Evolutionary conservation across 2,888 invertebrate genomes (phyloP), one percentile per base, ranked within the genome.

Genomic region (Sphecodes monilicornis): DNA sequence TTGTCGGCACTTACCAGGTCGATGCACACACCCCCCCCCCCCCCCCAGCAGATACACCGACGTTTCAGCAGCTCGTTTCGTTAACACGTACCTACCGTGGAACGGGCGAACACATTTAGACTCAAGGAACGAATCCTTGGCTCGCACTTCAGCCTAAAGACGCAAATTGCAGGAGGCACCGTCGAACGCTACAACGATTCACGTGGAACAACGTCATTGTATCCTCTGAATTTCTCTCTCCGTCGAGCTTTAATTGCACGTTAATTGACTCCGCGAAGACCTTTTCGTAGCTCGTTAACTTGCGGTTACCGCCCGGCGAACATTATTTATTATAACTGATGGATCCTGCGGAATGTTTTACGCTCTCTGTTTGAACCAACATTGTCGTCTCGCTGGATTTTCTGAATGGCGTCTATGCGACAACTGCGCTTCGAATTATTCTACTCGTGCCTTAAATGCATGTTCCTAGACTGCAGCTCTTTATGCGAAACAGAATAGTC

Each of bases 1-100:
- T 84, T 41, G 73, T 81, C 36, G 81, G 66, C 43, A 81, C 77
- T 84, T 74, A 66, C 69, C 41, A 39, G 54, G 54, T 36, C 70
- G 66, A 66, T 54, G 74, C 77, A 74, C 84, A 77, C 46, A 3
- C 41, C 41, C 8, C 41, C 8, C 41, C 41, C 41, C 41, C 41
- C 5, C 57, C 60, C 29, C 22, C 36, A 39, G 74, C 39, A 54
- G 69, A 74, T 54, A 73, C 72, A 50, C 66, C 66, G 60, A 77
- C 70, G 77, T 84, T 81, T 84, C 77, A 74, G 41, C 84, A 71
- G 81, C 77, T 84, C 81, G 82, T 81, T 81, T 81, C n/a, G 77
- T 84, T 84, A 84, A 77, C 81, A 43, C 64, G 81, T 66, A 66
- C 32, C 43, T 10, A n/a, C 50, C 41, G 50, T 16, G 32, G 43